Percentiles rank a stretch among this genome's conserved stretches.
phyloP scores from a whole-genome alignment of 2,888 invertebrate genomes.

The Linnaemya vulpina region DNA sequence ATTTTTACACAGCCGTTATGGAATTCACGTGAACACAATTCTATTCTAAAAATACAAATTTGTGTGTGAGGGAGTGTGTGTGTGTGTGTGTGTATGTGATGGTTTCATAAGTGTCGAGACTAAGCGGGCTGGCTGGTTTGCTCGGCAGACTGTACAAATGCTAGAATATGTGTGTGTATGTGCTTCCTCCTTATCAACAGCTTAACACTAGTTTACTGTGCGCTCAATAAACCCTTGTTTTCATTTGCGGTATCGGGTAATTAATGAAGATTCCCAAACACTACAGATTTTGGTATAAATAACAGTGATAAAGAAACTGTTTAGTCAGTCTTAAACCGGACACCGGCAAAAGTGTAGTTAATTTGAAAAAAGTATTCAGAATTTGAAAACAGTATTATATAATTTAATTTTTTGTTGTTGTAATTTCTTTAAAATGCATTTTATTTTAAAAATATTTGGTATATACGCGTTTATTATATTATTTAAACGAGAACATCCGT shows the following conservation, averaged over 20 bases:
- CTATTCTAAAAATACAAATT: slow-evolving; percentile 14
- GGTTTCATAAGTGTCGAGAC: slow-evolving; percentile 60
- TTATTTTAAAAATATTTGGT: slow-evolving; percentile 16
- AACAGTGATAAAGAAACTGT: slow-evolving; percentile 41
- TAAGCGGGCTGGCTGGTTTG: not conserved
- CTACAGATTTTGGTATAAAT: slow-evolving; percentile 46
- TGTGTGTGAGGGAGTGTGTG: too few relatives aligned
- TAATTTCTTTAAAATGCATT: slow-evolving; percentile 28
- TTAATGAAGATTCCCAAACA: slow-evolving; percentile 20
- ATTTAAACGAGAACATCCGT: not conserved
- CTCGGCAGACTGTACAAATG: not conserved
- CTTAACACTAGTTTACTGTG: not conserved
- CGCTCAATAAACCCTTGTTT: not conserved
- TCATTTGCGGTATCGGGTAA: slow-evolving; percentile 28
- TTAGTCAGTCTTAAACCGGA: slow-evolving; percentile 12
- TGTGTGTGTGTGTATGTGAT: not conserved
- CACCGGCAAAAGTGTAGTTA: not conserved
- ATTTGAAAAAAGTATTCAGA: not conserved
- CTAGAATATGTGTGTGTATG: not conserved
- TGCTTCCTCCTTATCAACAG: slow-evolving; percentile 39
- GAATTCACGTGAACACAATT: slow-evolving; percentile 59
- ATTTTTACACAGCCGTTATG: slow-evolving; percentile 26
- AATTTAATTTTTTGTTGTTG: not conserved
- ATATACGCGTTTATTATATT: slow-evolving; percentile 8
- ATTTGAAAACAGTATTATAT: not conserved